Evolutionary conservation across 1,140 invertebrate species (phyloP).

Genomic region (Papilio helenus): DNA sequence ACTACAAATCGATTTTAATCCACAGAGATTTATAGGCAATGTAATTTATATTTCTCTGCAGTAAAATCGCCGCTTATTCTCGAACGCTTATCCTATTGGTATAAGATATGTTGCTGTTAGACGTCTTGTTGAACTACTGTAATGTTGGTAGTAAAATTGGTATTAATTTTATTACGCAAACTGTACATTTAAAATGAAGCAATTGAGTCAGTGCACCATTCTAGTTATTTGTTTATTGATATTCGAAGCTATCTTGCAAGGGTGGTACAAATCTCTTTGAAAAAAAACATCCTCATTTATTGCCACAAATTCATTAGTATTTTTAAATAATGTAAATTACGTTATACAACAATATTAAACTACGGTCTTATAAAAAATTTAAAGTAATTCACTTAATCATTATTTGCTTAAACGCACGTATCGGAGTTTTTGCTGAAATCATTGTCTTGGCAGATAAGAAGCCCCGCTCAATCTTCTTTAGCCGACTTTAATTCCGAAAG

Average conservation of each 20-base stretch:
- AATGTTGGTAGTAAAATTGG: constrained; percentile 22
- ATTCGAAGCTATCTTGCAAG: no score
- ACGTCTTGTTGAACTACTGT: constrained; percentile 34
- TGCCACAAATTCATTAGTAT: no score
- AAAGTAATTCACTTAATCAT: constrained; percentile 30
- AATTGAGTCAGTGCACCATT: not conserved
- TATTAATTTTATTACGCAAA: constrained; percentile 1
- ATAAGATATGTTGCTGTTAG: constrained; percentile 21
- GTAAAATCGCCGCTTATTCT: constrained; percentile 24
- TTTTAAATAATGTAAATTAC: no score
- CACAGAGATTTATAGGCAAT: constrained; percentile 64
- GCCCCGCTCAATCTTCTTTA: constrained; percentile 78
- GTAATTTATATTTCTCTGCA: constrained; percentile 61
- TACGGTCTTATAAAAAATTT: not conserved
- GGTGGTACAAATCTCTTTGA: no score
- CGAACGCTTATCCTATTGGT: constrained; percentile 11
- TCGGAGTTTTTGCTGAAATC: constrained; percentile 73
- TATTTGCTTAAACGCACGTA: constrained; percentile 46
- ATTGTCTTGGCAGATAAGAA: constrained; percentile 74
- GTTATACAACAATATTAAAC: not conserved
- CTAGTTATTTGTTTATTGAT: no score
- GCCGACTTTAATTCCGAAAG: constrained; percentile 77
- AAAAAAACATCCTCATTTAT: no score
- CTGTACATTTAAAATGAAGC: not conserved
- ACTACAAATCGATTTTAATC: constrained; percentile 71